Percentiles rank a stretch among this genome's conserved stretches.
Evolutionary conservation across 1,140 invertebrate genomes (phyloP).

Genomic region (Ruditapes philippinarum): DNA sequence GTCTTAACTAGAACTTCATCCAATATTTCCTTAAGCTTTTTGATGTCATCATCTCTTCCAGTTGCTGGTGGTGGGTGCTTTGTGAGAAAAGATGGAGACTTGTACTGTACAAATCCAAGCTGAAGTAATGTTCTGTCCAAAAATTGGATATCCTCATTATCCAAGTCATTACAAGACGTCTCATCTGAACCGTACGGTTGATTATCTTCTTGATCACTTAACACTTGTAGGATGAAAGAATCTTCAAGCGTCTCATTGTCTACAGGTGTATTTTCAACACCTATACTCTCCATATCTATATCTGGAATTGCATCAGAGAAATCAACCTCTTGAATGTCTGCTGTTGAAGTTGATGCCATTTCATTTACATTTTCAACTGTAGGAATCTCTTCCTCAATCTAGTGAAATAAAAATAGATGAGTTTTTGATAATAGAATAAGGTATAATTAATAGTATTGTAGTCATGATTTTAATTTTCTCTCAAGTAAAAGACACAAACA

Average conservation of each 20-base stretch:
- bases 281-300: neutral
- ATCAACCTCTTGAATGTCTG: too few species aligned
- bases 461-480: too few species aligned
- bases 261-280: neutral
- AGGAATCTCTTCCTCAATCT: too few species aligned
- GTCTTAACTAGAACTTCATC: slow-evolving; percentile 18
- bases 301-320: too few species aligned
- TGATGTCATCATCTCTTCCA: slow-evolving; percentile 6
- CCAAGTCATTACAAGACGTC: neutral
- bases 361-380: too few species aligned
- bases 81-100: neutral
- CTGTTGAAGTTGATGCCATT: too few species aligned
- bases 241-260: neutral
- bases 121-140: neutral
- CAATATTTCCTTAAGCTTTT: slow-evolving; percentile 13
- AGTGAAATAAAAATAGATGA: too few species aligned
- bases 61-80: neutral
- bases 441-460: too few species aligned
- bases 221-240: neutral
- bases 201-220: neutral
- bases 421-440: too few species aligned
- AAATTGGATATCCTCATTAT: neutral
- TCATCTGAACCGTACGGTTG: neutral
- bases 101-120: neutral
- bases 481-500: too few species aligned